Conservation (phyloP, 2,113 vertebrate genomes). For the Bungarus multicinctus region DNA sequence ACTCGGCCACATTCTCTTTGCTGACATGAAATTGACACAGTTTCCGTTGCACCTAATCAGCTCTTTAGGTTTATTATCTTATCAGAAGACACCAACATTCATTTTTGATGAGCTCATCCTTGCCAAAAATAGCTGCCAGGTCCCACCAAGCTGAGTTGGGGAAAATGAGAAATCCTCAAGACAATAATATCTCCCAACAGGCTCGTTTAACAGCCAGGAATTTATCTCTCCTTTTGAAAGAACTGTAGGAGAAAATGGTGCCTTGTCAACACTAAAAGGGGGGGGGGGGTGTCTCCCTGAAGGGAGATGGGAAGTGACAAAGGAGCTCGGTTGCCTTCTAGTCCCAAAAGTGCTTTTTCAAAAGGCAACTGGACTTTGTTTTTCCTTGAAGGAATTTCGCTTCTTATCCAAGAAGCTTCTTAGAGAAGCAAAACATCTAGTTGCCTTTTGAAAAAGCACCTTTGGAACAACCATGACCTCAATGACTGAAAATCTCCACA, state of each 20-base stretch:
- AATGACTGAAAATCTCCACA: too few species aligned
- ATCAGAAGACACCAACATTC: slow-evolving; percentile 7
- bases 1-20: slow-evolving; percentile 50
- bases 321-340: neutral
- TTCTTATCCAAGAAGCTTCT: too few species aligned
- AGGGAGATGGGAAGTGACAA: neutral
- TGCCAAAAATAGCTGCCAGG: neutral
- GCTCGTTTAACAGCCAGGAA: fast-evolving
- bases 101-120: neutral
- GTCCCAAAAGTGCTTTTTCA: too few species aligned
- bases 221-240: neutral
- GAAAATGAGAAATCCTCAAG: neutral
- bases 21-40: slow-evolving; percentile 56
- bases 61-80: slow-evolving; percentile 51
- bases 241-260: neutral
- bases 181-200: neutral
- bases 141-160: neutral
- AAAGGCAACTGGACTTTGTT: too few species aligned
- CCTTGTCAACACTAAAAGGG: neutral
- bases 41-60: slow-evolving; percentile 61
- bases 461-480: too few species aligned
- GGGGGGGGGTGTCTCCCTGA: neutral
- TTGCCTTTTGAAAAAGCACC: too few species aligned
- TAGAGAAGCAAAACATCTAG: too few species aligned
- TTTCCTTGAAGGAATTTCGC: too few species aligned